These are phyloP conservation scores for Lasioglossum albipes DNA, from an alignment of 1,140 invertebrate genomes.

Conservation along the genomic window DNA sequence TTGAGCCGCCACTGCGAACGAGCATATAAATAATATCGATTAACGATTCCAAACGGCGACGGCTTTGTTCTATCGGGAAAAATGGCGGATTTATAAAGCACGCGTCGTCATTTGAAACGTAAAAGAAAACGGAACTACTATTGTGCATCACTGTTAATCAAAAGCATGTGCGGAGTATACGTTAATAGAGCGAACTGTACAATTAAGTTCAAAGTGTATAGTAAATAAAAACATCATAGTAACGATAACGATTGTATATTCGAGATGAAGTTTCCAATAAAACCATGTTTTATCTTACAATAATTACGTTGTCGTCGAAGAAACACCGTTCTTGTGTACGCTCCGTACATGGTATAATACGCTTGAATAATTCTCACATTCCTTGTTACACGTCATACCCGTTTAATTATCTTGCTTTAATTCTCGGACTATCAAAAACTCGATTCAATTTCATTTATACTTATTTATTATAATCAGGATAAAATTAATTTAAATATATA, in stretches of 20 bases:
- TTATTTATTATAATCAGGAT: too few species aligned
- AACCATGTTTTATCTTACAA: background rate
- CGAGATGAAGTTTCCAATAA: background rate
- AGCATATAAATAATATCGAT: background rate
- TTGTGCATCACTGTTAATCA: constrained; percentile 15
- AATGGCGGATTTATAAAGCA: background rate
- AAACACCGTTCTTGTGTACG: background rate
- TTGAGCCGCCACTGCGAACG: too few species aligned
- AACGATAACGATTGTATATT: background rate
- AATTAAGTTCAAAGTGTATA: background rate
- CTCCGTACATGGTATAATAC: constrained; percentile 10
- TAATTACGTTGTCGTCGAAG: background rate
- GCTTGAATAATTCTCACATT: constrained; percentile 19
- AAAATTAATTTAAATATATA: too few species aligned
- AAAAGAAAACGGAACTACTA: background rate
- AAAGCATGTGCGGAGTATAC: constrained; percentile 17
- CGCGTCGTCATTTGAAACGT: background rate
- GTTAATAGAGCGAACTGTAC: background rate
- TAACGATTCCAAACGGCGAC: background rate
- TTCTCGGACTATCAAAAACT: background rate
- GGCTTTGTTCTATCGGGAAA: background rate
- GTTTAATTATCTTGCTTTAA: constrained; percentile 8
- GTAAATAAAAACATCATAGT: background rate
- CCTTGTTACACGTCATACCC: background rate
- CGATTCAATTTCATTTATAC: background rate